These are phyloP conservation scores for Eupithecia abbreviata DNA, from an alignment of 2,888 invertebrate genomes.

Conservation along the genomic window DNA sequence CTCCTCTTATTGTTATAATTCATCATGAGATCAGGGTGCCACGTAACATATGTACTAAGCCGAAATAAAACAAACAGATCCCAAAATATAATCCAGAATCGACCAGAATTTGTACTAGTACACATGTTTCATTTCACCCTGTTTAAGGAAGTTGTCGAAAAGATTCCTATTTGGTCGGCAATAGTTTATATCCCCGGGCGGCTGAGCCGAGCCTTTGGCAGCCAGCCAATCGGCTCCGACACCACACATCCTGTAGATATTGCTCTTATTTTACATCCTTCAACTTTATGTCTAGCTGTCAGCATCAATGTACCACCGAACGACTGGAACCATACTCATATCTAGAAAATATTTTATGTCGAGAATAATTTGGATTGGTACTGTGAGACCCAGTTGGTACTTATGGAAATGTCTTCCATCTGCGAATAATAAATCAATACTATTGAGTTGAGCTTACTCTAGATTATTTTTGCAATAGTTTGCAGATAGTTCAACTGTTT, in stretches of 20 bases:
- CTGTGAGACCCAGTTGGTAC: background rate
- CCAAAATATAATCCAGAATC: no score
- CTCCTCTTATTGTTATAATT: background rate
- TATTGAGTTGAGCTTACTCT: background rate
- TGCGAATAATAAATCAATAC: background rate
- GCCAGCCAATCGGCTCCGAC: conserved; percentile 50
- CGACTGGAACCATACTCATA: conserved; percentile 8
- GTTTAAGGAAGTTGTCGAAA: conserved; percentile 46
- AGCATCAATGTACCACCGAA: conserved; percentile 8
- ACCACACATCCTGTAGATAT: conserved; percentile 44
- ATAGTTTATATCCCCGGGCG: conserved; percentile 57
- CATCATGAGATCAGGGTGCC: background rate
- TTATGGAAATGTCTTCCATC: background rate
- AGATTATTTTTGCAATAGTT: background rate
- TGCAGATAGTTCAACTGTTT: background rate
- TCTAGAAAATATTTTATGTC: conserved; percentile 18
- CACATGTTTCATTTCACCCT: no score
- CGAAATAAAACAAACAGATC: no score
- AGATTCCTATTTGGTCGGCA: conserved; percentile 51
- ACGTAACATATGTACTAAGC: no score
- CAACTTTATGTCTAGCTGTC: conserved; percentile 37
- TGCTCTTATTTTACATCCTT: conserved; percentile 30
- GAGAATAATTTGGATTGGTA: background rate
- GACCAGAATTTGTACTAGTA: no score
- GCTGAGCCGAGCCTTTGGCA: conserved; percentile 54